These are phyloP conservation scores for Miniopterus natalensis DNA, from an alignment of 2,113 vertebrate species.

Conservation along the genomic window DNA sequence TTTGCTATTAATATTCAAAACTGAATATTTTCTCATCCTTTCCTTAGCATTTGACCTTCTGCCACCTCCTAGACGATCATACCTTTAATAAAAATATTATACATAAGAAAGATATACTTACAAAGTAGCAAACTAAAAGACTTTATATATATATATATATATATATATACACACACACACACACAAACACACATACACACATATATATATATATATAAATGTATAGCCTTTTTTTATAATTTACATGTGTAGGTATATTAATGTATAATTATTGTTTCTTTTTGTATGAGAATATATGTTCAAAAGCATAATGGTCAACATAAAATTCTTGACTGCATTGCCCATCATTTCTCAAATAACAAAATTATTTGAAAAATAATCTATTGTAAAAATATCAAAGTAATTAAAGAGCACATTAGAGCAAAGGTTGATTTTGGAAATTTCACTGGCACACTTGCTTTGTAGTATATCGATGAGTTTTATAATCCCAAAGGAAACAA, in stretches of 20 bases:
- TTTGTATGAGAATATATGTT: neutral
- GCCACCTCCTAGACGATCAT: neutral
- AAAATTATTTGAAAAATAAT: neutral
- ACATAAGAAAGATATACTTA: neutral
- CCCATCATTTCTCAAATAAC: neutral
- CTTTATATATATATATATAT: neutral
- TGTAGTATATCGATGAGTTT: neutral
- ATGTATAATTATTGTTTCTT: neutral
- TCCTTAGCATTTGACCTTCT: neutral
- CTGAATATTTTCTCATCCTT: neutral
- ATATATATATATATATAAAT: too few species aligned
- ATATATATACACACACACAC: too few species aligned
- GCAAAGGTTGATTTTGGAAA: neutral
- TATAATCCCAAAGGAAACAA: neutral
- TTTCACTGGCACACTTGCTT: neutral
- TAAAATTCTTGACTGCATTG: neutral
- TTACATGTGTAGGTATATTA: neutral
- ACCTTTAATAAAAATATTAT: neutral
- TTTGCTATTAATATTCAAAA: slow-evolving; percentile 1
- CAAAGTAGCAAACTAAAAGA: neutral
- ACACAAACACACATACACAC: neutral
- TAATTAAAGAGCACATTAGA: neutral
- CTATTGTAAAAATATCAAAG: neutral
- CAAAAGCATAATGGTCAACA: neutral
- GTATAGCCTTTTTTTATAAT: neutral